Base-by-base conservation (phyloP, 2,797 vertebrate genomes). In the Champsocephalus gunnari region DNA sequence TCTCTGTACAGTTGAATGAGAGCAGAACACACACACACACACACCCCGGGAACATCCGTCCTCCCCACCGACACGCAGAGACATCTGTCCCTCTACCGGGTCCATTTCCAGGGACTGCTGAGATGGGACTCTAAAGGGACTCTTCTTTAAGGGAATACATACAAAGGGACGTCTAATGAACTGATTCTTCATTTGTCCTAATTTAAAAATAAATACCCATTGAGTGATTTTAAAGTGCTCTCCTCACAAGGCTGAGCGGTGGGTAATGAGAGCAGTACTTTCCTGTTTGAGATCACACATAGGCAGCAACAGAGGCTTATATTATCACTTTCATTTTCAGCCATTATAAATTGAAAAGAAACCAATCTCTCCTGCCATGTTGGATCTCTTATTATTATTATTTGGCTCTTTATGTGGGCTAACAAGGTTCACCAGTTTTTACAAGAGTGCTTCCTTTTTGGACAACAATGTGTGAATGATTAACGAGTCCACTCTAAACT, bases 1-100 rank as follows among this genome's bases (percentile, higher is more conserved):
- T 92, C 92, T 95, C 92, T 94, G 91, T 94, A 94, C 92, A 95
- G 86, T 92, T 91, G 88, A 91, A 92, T 92, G 90, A 81, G 75
- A 90, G 88, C 89, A 77, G 72, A 82, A 80, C 91, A 80, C 81
- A 71, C 60, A 81, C 84, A 21, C 21, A 88, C 83, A 84, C 85
- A 61, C 66, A 62, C 43, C 19, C 67, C 38, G 58, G 80, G 51
- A 79, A 66, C 72, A 78, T 75, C 81, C 56, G 55, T 57, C 75
- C 65, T 82, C 54, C 28, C 72, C 62, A 79, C 65, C 69, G 34
- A 80, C 90, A 85, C 65, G 41, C 75, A 83, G 49, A 87, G 49
- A 87, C 80, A 71, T 63, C 13, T 60, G 74, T 73, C 55, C 74
- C 73, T 83, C 75, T 67, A 82, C 87, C 75, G 80, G 76, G 85